Base-by-base conservation (phyloP, 2,113 vertebrate genomes). In the Lampris megalopsis region DNA sequence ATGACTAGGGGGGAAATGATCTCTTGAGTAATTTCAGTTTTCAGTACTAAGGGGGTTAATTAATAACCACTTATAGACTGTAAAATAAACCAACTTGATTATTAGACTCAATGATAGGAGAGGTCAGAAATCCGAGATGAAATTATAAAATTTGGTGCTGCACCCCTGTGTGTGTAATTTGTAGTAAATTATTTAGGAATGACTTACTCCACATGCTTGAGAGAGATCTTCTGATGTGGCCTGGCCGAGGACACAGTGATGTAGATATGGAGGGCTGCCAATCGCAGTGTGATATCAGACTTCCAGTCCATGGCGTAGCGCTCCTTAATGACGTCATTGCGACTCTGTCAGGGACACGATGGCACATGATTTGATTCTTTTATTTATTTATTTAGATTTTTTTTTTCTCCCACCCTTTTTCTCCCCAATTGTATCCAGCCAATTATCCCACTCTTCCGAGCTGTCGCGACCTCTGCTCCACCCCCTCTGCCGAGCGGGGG, bases 171-270 rank as follows among this genome's bases (percentile, higher is more conserved):
- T 74, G 5, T 60, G 38, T 47, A 57, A 67, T 79, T 68, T n/a
- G 3, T 59, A 6, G 61, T 24, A 38, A 45, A 4, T 56, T 74
- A 5, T 54, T 71, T 50, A 58, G 13, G 74, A 63, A 35, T 5
- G 49, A 97, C 97, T 97, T 94, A 99, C 97, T 99, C 98, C 40
- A 99, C 97, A 0, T 97, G 97, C 91, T 98, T 98, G 77, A 99
- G 97, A 4, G 97, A 98, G 73, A 99, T 97, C 94, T 98, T 99
- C 94, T 99, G 97, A 94, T 95, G 97, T 63, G 97, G 97, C 78
- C 93, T 95, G n/a, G 98, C 96, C 5, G 96, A 96, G 48, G 97
- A 97, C 86, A 99, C 97, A 0, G 97, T 98, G 95, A 99, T 99
- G 93, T 96, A 98, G 90, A 99, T 98, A 88, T 99, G 97, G 56